phyloP scores from a whole-genome alignment of 2,888 invertebrate genomes.

The Zaprionus bogoriensis region DNA sequence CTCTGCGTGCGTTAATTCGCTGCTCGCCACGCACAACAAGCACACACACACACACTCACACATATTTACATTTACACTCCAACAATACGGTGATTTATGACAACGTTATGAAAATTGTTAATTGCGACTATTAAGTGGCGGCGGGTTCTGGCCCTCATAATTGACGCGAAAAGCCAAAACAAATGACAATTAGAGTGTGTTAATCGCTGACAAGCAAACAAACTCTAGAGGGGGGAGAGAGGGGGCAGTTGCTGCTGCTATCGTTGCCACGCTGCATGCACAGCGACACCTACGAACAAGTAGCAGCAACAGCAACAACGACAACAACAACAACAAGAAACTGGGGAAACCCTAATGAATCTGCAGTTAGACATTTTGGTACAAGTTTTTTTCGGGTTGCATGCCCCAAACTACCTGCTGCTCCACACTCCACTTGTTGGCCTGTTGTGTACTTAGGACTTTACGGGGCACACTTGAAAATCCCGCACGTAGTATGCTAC shows the following conservation, averaged over 20 bases:
- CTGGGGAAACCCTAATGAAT: constrained; percentile 42
- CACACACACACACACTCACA: background rate
- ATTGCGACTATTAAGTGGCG: constrained; percentile 20
- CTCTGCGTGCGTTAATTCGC: background rate
- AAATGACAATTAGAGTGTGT: constrained; percentile 75
- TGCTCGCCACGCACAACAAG: constrained; percentile 6
- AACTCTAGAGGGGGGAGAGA: background rate
- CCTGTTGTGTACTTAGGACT: constrained; percentile 66
- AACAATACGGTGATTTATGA: constrained; percentile 27
- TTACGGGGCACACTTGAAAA: constrained; percentile 45
- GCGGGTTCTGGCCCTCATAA: constrained; percentile 17
- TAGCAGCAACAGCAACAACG: constrained; percentile 19
- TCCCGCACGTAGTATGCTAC: constrained; percentile 55
- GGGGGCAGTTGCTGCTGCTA: constrained; percentile 15
- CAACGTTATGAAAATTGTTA: constrained; percentile 29
- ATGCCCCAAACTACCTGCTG: background rate
- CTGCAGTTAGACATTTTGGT: constrained; percentile 41
- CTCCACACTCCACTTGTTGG: background rate
- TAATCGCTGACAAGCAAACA: constrained; percentile 47
- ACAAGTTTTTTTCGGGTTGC: constrained; percentile 18
- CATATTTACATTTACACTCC: background rate
- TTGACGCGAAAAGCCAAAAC: constrained; percentile 44
- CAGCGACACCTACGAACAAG: constrained; percentile 33
- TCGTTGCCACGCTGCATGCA: constrained; percentile 42
- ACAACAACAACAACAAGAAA: background rate